Conservation (phyloP, 2,888 invertebrate genomes). For the Eupithecia inturbata region DNA sequence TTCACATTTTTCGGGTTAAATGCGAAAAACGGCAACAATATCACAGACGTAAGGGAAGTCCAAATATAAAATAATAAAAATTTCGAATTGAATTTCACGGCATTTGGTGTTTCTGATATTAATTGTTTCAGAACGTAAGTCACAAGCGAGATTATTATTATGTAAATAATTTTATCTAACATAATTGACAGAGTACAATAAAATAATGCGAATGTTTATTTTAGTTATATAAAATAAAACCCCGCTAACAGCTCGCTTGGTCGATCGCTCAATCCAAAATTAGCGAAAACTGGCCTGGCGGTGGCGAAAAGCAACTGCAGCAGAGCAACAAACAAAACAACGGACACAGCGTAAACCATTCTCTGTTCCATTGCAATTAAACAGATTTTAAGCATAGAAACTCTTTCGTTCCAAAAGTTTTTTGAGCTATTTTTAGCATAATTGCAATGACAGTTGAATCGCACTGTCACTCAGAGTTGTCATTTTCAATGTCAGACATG, state of each 20-base stretch:
- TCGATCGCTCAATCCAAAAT: conserved; percentile 17
- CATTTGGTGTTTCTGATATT: conserved; percentile 80
- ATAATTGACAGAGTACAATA: conserved; percentile 50
- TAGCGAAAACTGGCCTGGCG: too few species aligned
- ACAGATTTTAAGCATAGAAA: not conserved
- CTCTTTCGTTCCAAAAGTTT: not conserved
- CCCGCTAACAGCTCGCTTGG: conserved; percentile 16
- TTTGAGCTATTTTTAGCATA: not conserved
- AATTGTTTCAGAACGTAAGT: conserved; percentile 78
- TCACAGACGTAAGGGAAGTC: conserved; percentile 71
- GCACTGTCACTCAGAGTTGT: not conserved
- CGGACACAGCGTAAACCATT: not conserved
- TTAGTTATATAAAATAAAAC: conserved; percentile 5
- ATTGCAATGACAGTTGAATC: not conserved
- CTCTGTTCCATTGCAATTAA: not conserved
- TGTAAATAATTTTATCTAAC: conserved; percentile 77
- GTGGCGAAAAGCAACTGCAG: too few species aligned
- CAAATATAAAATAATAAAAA: conserved; percentile 78
- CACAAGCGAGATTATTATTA: conserved; percentile 65
- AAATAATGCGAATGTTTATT: conserved; percentile 7
- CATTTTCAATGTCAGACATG: too few species aligned
- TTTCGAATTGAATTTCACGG: conserved; percentile 80
- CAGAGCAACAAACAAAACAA: conserved; percentile 7
- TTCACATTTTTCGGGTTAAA: conserved; percentile 81
- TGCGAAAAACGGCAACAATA: conserved; percentile 78